These are phyloP conservation scores for Carettochelys insculpta DNA, from an alignment of 2,113 vertebrate species.

Conservation along the genomic window DNA sequence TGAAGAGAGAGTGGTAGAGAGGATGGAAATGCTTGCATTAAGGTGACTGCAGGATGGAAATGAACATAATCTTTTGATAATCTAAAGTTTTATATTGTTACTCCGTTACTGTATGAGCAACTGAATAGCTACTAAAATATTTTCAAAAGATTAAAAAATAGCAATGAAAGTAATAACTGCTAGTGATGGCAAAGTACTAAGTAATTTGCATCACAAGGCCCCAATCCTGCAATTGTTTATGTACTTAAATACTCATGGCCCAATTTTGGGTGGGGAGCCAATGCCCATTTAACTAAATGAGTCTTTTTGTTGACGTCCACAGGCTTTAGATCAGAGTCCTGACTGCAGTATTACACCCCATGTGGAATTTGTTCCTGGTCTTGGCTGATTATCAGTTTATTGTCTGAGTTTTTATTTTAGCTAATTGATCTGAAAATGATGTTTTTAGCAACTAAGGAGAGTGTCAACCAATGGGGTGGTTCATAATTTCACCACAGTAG, in stretches of 20 bases:
- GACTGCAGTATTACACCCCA: neutral
- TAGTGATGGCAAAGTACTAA: too few relatives aligned
- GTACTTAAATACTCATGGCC: neutral
- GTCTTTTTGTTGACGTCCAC: neutral
- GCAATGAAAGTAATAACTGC: neutral
- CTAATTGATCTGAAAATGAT: neutral
- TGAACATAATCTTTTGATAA: neutral
- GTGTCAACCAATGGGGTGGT: neutral
- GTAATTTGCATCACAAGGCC: neutral
- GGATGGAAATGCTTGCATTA: neutral
- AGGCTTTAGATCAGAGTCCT: neutral
- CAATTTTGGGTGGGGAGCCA: neutral
- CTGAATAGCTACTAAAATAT: neutral
- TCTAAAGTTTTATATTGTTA: too few relatives aligned
- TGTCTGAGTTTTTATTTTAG: neutral
- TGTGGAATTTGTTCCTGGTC: too few relatives aligned
- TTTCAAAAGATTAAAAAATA: neutral
- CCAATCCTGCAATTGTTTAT: neutral
- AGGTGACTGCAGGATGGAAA: neutral
- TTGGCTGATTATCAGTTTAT: neutral
- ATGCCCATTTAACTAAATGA: neutral
- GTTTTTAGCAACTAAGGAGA: neutral
- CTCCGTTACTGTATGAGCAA: neutral
- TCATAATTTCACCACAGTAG: neutral
- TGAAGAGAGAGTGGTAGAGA: neutral